phyloP scores from a whole-genome alignment of 2,113 vertebrate species.

The Amphilophus citrinellus region DNA sequence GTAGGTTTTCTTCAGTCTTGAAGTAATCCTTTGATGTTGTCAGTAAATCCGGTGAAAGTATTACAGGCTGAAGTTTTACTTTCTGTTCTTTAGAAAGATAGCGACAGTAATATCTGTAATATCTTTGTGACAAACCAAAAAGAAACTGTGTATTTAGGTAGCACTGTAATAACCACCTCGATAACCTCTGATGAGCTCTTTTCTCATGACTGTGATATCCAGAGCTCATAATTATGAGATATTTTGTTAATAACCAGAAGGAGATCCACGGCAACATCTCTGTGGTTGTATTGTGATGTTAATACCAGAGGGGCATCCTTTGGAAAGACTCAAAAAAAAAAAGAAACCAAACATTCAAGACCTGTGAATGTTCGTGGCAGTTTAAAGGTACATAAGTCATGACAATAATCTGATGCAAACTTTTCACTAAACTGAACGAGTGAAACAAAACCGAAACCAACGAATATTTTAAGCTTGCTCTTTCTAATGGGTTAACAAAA shows the following conservation, averaged over 20 bases:
- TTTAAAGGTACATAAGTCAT: not conserved
- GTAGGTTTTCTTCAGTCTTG: not conserved
- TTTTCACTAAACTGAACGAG: accelerated
- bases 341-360: not conserved
- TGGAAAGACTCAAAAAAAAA: not conserved
- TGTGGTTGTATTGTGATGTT: too few relatives aligned
- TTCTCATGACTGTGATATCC: too few relatives aligned
- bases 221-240: not conserved
- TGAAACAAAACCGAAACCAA: not conserved
- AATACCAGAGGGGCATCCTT: not conserved
- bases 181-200: not conserved
- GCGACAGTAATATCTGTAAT: not conserved
- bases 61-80: not conserved
- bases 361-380: not conserved
- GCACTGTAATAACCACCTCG: not conserved
- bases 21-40: not conserved
- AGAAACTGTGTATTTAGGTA: not conserved
- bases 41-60: not conserved
- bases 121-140: not conserved
- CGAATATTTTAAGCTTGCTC: not conserved
- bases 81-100: not conserved
- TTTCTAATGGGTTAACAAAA: conserved; percentile 7
- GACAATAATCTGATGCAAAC: not conserved
- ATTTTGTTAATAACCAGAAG: too few relatives aligned
- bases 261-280: too few relatives aligned